These are phyloP conservation scores for Rynchops niger DNA, from an alignment of 2,113 vertebrate genomes.

Conservation along the genomic window DNA sequence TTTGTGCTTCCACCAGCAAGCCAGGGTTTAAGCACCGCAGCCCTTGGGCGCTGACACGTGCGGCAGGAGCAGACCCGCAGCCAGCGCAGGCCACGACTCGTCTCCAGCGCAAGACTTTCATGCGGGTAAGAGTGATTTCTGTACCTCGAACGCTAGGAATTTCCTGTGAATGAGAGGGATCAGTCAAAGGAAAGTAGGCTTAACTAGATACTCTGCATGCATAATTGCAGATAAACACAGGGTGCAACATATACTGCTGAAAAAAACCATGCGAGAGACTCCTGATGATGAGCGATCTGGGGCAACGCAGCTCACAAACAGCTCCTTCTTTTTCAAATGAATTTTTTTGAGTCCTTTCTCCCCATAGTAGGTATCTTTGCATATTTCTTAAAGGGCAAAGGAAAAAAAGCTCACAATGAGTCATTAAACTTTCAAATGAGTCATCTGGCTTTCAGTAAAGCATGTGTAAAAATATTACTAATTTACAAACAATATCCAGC, in stretches of 20 bases:
- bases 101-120: neutral
- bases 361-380: neutral
- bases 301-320: neutral
- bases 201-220: neutral
- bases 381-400: constrained; percentile 37
- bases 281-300: neutral
- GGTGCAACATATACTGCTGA: neutral
- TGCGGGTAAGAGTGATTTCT: neutral
- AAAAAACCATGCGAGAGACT: neutral
- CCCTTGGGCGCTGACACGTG: neutral
- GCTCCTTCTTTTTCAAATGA: neutral
- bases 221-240: constrained; percentile 12
- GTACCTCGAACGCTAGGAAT: neutral
- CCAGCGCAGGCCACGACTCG: neutral
- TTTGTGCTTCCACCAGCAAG: neutral
- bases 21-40: neutral
- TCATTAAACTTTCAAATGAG: constrained; percentile 63
- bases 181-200: neutral
- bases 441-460: constrained; percentile 67
- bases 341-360: neutral
- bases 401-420: constrained; percentile 47
- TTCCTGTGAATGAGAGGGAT: constrained; percentile 27
- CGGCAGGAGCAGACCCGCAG: neutral
- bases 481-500: constrained; percentile 67
- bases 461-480: constrained; percentile 68